A percentile compares a stretch with the other conserved stretches of the same genome.
These are phyloP conservation scores for Dendroctonus valens DNA, from an alignment of 1,140 invertebrate genomes.

Conservation along the genomic window DNA sequence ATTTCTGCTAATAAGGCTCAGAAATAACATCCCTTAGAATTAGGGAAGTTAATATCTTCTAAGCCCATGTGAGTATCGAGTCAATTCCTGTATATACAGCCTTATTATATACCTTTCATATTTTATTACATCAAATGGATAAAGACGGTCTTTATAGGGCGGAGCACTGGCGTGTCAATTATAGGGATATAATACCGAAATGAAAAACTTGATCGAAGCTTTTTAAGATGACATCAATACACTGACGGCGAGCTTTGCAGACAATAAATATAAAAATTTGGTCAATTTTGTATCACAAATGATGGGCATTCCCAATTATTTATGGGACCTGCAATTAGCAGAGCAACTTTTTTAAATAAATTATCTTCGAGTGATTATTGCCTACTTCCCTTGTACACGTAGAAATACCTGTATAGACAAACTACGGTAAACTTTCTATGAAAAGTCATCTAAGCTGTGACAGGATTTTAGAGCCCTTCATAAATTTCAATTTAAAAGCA, in stretches of 20 bases:
- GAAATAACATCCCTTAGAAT: too few species aligned
- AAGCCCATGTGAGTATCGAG: not conserved
- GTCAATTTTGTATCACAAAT: not conserved
- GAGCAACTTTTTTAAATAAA: too few species aligned
- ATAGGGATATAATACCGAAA: constrained; percentile 5
- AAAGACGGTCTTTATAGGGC: not conserved
- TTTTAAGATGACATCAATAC: not conserved
- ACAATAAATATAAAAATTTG: too few species aligned
- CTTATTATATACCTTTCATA: constrained; percentile 8
- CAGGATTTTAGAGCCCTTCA: not conserved
- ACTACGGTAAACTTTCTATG: too few species aligned
- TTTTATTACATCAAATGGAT: constrained; percentile 5
- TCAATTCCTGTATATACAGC: not conserved
- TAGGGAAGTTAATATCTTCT: too few species aligned
- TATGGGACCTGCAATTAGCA: too few species aligned
- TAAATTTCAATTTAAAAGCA: constrained; percentile 13
- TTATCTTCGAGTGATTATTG: too few species aligned
- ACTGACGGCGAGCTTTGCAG: not conserved
- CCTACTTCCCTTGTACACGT: too few species aligned
- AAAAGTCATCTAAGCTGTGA: too few species aligned
- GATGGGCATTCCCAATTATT: not conserved
- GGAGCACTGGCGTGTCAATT: not conserved
- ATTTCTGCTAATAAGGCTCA: too few species aligned
- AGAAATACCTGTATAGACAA: too few species aligned
- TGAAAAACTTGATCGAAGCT: not conserved